Percentiles rank a stretch among this genome's conserved stretches.
phyloP scores from a whole-genome alignment of 35 echinoderm and acorn worm species.

The Amphiura filiformis region DNA sequence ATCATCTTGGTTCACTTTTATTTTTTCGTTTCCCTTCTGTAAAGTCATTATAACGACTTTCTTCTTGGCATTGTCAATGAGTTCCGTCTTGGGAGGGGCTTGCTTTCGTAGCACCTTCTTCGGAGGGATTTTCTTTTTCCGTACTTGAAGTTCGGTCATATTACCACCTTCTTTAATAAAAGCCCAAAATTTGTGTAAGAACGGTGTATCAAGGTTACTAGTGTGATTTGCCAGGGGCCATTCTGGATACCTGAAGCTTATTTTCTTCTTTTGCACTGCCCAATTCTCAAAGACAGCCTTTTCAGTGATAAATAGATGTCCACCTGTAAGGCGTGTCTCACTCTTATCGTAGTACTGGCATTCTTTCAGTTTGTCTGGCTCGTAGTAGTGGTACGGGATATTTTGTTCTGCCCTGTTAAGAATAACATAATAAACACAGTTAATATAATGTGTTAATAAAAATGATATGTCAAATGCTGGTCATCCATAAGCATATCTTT shows the following conservation, averaged over 20 bases:
- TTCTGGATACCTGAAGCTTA: constrained; percentile 63
- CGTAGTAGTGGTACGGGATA: constrained; percentile 95
- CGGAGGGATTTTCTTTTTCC: background rate
- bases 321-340: constrained; percentile 58
- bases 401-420: constrained; percentile 42
- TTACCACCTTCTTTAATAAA: background rate
- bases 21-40: constrained; percentile 1
- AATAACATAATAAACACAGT: too few relatives aligned
- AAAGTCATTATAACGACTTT: background rate
- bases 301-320: constrained; percentile 94
- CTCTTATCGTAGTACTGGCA: constrained; percentile 86
- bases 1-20: background rate
- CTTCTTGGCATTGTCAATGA: background rate
- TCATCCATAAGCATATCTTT: too few relatives aligned
- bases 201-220: constrained; percentile 5
- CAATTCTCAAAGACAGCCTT: constrained; percentile 80
- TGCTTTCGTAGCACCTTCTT: background rate
- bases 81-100: too few relatives aligned
- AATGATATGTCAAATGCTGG: too few relatives aligned
- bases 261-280: constrained; percentile 51
- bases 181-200: background rate
- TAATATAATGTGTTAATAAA: too few relatives aligned
- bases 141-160: background rate
- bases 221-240: background rate
- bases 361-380: constrained; percentile 63